Percentiles rank a stretch among this genome's conserved stretches.
Evolutionary conservation across 2,888 invertebrate genomes (phyloP).

Genomic region (Philhelius pedissequus): DNA sequence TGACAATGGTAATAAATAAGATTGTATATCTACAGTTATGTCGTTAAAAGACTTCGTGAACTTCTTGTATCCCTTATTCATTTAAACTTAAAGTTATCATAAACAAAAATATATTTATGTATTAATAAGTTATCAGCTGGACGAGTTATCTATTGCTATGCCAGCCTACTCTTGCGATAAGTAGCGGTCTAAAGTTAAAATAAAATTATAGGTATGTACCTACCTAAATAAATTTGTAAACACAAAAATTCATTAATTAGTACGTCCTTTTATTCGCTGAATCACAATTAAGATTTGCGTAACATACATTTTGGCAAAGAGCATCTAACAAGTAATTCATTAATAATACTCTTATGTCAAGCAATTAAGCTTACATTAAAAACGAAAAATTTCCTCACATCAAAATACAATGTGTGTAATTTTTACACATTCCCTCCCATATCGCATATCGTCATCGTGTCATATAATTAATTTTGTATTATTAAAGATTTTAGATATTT

Average conservation of each 20-base stretch:
- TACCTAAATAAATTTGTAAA: too few species aligned
- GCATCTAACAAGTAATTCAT: constrained; percentile 17
- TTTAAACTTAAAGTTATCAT: too few species aligned
- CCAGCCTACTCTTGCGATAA: too few species aligned
- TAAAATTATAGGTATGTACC: too few species aligned
- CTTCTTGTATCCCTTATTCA: too few species aligned
- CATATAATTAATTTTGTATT: neutral
- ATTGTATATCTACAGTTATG: too few species aligned
- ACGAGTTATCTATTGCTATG: too few species aligned
- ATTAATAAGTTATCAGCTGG: too few species aligned
- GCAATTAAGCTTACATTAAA: constrained; percentile 20
- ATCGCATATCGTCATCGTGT: neutral
- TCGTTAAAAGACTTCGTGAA: too few species aligned
- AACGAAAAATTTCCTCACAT: constrained; percentile 2
- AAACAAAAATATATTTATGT: too few species aligned
- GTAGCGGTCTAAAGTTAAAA: too few species aligned
- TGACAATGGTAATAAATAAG: too few species aligned
- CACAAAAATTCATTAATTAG: neutral
- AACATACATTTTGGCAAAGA: constrained; percentile 32
- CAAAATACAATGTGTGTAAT: constrained; percentile 40
- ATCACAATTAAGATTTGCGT: constrained; percentile 15
- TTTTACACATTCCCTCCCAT: neutral
- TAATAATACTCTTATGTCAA: constrained; percentile 28
- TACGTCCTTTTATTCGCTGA: neutral
- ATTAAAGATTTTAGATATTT: neutral